Evolutionary conservation across 2,113 vertebrate genomes (phyloP).

Genomic region (Labeo catla): DNA sequence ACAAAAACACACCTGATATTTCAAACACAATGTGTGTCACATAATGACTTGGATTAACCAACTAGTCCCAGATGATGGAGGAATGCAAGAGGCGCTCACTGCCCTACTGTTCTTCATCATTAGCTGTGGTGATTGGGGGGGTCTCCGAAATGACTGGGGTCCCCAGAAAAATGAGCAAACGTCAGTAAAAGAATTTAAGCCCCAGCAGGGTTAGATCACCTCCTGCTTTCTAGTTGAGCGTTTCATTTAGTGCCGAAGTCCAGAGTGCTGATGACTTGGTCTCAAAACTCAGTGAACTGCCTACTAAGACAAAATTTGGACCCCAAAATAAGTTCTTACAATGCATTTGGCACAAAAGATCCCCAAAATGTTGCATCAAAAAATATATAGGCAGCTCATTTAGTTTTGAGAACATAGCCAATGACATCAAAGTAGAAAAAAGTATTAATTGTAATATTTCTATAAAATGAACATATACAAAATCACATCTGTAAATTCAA

Average conservation of each 20-base stretch:
- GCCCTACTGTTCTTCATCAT: neutral
- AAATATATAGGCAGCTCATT: neutral
- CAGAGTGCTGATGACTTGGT: neutral
- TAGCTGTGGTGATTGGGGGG: neutral
- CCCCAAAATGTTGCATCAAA: neutral
- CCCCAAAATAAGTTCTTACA: neutral
- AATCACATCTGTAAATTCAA: no score
- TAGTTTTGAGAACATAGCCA: no score
- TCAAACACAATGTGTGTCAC: neutral
- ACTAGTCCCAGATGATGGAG: neutral
- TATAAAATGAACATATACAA: no score
- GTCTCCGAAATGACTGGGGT: neutral
- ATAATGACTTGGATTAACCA: neutral
- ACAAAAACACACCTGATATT: conserved; percentile 19
- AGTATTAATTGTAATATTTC: no score
- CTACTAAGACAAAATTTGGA: neutral
- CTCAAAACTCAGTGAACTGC: neutral
- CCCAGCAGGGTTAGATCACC: neutral
- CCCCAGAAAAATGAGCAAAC: neutral
- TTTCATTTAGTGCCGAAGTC: neutral
- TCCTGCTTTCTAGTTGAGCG: neutral
- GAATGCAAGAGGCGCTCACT: neutral
- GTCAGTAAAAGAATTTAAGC: neutral
- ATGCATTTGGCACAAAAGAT: neutral
- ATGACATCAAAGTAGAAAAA: no score